These are phyloP conservation scores for Enhydra lutris DNA, from an alignment of 2,113 vertebrate species.

Conservation along the genomic window DNA sequence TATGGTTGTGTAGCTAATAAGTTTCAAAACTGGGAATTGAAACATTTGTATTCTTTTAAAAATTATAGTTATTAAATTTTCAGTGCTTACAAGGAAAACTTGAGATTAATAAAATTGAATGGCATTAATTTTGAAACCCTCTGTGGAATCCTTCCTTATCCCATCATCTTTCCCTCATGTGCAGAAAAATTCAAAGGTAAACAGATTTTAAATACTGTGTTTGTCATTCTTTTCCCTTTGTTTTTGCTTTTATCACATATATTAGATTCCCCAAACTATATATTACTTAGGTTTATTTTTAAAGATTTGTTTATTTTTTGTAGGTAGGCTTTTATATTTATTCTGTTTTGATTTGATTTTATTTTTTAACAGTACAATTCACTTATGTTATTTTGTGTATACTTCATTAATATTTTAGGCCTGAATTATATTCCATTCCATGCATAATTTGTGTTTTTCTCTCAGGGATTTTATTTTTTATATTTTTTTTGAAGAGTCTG, in stretches of 20 bases:
- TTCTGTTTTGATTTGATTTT: neutral
- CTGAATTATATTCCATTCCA: neutral
- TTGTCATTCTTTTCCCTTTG: neutral
- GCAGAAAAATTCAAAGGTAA: neutral
- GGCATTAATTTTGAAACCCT: neutral
- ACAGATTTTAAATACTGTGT: neutral
- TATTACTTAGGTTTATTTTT: too few species aligned
- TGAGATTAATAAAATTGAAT: neutral
- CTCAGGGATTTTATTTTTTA: neutral
- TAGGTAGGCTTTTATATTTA: neutral
- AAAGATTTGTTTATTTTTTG: too few species aligned
- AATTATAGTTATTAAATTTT: neutral
- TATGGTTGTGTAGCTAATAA: neutral
- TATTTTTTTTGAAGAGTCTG: neutral
- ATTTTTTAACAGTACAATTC: neutral
- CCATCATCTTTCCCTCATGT: neutral
- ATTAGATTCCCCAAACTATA: neutral
- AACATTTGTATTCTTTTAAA: neutral
- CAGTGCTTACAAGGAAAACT: neutral
- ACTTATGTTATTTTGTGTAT: neutral
- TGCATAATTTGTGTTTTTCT: neutral
- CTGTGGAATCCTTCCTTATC: neutral
- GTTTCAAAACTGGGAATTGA: neutral
- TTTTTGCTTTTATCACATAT: neutral
- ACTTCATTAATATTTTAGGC: neutral